Evolutionary conservation across 2,113 vertebrate genomes (phyloP), one percentile per base, ranked within the genome.

Genomic region (Saccopteryx leptura): DNA sequence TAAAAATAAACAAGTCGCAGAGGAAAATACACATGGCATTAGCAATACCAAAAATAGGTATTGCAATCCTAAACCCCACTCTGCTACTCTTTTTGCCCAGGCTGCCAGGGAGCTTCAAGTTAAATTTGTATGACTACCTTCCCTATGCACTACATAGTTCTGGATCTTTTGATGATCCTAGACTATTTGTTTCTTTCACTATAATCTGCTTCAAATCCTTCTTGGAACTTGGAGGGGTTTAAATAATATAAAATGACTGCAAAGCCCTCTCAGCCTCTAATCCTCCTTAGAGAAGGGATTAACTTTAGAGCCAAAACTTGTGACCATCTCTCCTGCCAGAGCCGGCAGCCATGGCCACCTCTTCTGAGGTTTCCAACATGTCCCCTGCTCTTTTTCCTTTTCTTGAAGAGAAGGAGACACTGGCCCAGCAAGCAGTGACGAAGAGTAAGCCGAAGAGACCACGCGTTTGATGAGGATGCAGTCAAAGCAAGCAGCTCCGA

Each of bases 181-280:
- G 78, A 78, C 81, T 91, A 54, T 87, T 61, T 82, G 48, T 91
- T 52, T 74, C 76, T 92, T 93, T 90, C n/a, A 72, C 50, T 88
- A 80, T 66, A 95, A 97, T 80, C 80, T 92, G 66, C 74, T 95
- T 95, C 92, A 93, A 90, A 93, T 96, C 87, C 92, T 95, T 84
- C 85, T 39, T 79, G 88, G 96, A 96, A 97, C 76, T 93, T 90
- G 88, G 85, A 18, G 58, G 76, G 23, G 33, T 69, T 95, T 93
- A 94, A 93, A 82, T 69, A 95, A 90, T 90, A 93, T 33, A 72
- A 93, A 96, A 94, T 92, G 17, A 75, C 10, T 28, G 68, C 94
- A 94, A 93, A 80, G 14, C 26, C 52, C 63, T 74, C 80, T 76
- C 6, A 50, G 71, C 31, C 76, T 56, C 60, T 93, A 90, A 95